A percentile compares a stretch with the other conserved stretches of the same genome.
Conservation (phyloP, 2,113 vertebrate genomes). For the Nothoprocta perdicaria region DNA sequence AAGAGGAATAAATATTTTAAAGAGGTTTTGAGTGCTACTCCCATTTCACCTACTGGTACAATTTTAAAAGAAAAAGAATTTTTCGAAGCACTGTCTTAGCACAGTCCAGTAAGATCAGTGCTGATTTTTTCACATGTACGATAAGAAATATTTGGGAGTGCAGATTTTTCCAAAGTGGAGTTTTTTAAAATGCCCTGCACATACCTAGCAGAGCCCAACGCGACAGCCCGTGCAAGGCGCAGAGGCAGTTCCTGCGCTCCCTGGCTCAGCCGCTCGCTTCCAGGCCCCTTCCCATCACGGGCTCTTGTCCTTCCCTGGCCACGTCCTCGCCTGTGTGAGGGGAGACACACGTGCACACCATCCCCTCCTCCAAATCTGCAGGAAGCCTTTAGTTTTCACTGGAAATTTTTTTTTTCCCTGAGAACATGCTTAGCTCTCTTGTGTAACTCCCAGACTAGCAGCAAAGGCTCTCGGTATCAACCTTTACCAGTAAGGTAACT, state of each 20-base stretch:
- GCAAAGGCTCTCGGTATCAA: neutral
- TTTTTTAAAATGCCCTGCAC: neutral
- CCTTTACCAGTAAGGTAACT: neutral
- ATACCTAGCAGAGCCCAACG: neutral
- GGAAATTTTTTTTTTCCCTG: neutral
- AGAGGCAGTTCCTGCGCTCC: neutral
- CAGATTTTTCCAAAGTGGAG: neutral
- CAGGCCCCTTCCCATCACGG: neutral
- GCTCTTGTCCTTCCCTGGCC: rapidly evolving
- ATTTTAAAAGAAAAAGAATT: neutral
- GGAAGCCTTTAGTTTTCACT: neutral
- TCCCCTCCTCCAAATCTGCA: neutral
- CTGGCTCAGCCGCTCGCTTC: rapidly evolving
- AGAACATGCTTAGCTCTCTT: neutral
- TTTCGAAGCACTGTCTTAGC: neutral
- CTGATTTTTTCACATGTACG: neutral
- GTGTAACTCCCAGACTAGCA: neutral
- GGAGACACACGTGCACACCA: neutral
- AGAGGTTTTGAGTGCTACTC: neutral
- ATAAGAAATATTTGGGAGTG: neutral
- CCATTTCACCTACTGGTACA: neutral
- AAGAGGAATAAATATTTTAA: neutral
- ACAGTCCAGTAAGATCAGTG: neutral
- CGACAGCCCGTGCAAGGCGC: neutral
- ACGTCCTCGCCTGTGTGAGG: neutral